These are phyloP conservation scores for Gymnocypris eckloni DNA, from an alignment of 2,797 vertebrate genomes.

Conservation along the genomic window DNA sequence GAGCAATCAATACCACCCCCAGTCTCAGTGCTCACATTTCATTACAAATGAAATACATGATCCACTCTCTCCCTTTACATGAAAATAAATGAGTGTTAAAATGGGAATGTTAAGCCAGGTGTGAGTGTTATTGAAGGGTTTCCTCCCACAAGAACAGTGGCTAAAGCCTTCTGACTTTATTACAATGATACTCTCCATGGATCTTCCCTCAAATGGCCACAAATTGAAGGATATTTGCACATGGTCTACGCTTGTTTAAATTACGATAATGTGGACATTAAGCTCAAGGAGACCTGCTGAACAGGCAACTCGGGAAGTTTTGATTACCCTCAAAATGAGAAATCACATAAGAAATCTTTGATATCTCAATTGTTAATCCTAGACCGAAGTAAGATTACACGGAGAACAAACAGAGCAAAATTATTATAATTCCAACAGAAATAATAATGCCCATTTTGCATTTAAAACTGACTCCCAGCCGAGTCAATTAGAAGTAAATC, in stretches of 20 bases:
- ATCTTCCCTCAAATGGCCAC: constrained; percentile 3
- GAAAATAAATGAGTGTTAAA: constrained; percentile 44
- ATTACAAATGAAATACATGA: constrained; percentile 46
- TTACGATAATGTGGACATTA: not conserved
- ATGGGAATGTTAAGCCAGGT: constrained; percentile 14
- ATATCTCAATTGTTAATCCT: constrained; percentile 3
- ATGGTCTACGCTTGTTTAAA: not conserved
- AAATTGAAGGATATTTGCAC: constrained; percentile 21
- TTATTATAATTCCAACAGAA: not conserved
- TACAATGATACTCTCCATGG: constrained; percentile 1
- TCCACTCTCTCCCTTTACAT: constrained; percentile 4
- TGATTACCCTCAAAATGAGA: not conserved
- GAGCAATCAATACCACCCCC: constrained; percentile 41
- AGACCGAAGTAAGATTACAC: not conserved
- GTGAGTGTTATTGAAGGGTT: constrained; percentile 18
- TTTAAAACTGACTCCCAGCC: not conserved
- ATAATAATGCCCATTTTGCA: not conserved
- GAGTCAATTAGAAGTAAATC: not conserved
- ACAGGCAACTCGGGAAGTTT: not conserved
- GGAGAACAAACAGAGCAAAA: not conserved
- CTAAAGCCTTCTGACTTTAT: constrained; percentile 16
- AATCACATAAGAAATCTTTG: not conserved
- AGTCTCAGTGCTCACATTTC: constrained; percentile 34
- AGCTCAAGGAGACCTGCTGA: constrained; percentile 1
- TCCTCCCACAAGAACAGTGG: not conserved